These are phyloP conservation scores for Tenualosa ilisha DNA, from an alignment of 2,797 vertebrate species.

Conservation along the genomic window DNA sequence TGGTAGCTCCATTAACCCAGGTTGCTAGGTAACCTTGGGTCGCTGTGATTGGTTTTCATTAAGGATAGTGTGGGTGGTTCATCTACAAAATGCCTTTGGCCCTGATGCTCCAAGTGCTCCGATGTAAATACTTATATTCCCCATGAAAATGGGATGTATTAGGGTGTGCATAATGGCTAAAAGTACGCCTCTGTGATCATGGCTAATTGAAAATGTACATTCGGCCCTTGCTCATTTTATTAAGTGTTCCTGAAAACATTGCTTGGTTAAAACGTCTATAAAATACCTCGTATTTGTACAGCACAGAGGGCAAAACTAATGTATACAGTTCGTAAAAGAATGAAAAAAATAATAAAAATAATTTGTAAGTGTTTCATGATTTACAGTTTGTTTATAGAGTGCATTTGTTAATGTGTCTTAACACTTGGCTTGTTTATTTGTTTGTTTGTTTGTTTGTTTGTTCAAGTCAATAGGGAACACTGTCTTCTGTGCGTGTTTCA, in stretches of 20 bases:
- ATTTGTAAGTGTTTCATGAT: no score
- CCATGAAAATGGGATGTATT: slow-evolving; percentile 8
- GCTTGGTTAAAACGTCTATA: background rate
- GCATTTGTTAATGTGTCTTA: no score
- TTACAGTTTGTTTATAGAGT: no score
- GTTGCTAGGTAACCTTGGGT: slow-evolving; percentile 75
- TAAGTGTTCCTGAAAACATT: background rate
- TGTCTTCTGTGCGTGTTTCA: background rate
- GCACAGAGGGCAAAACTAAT: background rate
- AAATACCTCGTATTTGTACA: background rate
- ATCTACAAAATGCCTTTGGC: slow-evolving; percentile 57
- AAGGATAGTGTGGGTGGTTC: slow-evolving; percentile 69
- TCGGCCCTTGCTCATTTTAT: background rate
- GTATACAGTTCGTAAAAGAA: background rate
- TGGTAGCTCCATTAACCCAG: slow-evolving; percentile 55
- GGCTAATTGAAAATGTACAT: slow-evolving; percentile 10
- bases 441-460: no score
- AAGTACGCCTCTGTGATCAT: background rate
- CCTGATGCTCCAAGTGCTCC: background rate
- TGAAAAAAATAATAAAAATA: no score
- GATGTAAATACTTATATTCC: slow-evolving; percentile 5
- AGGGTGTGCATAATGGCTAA: slow-evolving; percentile 7
- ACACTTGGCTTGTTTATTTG: no score
- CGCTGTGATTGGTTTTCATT: slow-evolving; percentile 72
- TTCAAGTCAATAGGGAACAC: no score